These are phyloP conservation scores for Conopomorpha cramerella DNA, from an alignment of 1,140 invertebrate genomes.

Conservation along the genomic window DNA sequence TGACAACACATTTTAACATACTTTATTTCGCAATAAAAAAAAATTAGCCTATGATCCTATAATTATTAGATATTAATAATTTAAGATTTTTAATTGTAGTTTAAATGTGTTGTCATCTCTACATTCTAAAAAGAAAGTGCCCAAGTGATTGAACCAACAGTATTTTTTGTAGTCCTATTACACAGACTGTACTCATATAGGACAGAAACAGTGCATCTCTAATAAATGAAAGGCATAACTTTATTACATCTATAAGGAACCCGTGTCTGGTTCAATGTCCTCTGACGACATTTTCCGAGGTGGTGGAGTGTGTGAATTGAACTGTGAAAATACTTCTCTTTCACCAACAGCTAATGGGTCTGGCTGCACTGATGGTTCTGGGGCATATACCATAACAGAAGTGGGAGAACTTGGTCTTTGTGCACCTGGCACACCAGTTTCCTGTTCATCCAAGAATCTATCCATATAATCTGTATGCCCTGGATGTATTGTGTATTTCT, in stretches of 20 bases:
- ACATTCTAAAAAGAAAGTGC: too few species aligned
- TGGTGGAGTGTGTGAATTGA: slow-evolving; percentile 34
- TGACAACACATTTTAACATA: too few species aligned
- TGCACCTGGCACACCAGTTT: slow-evolving; percentile 48
- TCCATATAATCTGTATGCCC: slow-evolving; percentile 88
- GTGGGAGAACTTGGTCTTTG: slow-evolving; percentile 49
- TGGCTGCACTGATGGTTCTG: slow-evolving; percentile 40
- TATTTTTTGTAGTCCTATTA: too few species aligned
- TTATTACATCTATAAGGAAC: slow-evolving; percentile 38
- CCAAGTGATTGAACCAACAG: too few species aligned
- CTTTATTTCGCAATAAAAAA: too few species aligned
- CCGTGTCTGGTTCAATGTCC: slow-evolving; percentile 32
- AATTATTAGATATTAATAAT: too few species aligned
- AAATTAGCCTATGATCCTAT: too few species aligned
- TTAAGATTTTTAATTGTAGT: too few species aligned
- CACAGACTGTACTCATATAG: too few species aligned
- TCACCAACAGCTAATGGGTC: slow-evolving; percentile 53
- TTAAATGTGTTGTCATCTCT: too few species aligned
- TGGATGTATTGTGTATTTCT: slow-evolving; percentile 85
- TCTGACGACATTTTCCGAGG: slow-evolving; percentile 34
- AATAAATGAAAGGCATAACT: neutral
- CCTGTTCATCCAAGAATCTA: slow-evolving; percentile 82
- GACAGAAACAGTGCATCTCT: neutral
- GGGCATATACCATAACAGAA: slow-evolving; percentile 42
- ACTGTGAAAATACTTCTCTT: slow-evolving; percentile 54